phyloP scores from a whole-genome alignment of 2,113 vertebrate species.

The Regulus satrapa region DNA sequence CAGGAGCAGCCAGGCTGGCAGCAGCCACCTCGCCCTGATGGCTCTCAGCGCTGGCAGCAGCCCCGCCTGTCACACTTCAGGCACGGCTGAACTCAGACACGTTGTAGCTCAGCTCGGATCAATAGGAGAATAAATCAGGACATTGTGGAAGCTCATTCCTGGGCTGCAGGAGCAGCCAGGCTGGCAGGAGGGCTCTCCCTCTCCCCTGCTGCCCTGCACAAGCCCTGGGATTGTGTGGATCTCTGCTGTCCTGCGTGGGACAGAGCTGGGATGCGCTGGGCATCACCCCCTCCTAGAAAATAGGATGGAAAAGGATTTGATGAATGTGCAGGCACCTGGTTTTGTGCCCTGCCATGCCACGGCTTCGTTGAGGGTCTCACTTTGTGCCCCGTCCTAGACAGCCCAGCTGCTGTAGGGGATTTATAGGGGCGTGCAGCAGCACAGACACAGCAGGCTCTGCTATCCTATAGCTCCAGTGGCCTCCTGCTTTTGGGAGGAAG shows the following conservation, averaged over 20 bases:
- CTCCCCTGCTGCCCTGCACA: fast-evolving
- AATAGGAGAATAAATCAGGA: neutral
- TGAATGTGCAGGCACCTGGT: neutral
- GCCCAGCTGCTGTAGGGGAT: fast-evolving
- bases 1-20: neutral
- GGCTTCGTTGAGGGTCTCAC: neutral
- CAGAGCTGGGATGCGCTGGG: neutral
- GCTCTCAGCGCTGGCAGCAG: neutral
- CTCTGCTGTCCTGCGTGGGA: fast-evolving
- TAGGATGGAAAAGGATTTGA: neutral
- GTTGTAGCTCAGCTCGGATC: neutral
- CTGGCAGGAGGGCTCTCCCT: neutral
- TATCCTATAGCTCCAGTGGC: fast-evolving
- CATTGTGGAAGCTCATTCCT: neutral
- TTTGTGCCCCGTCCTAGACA: neutral
- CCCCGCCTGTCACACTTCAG: neutral
- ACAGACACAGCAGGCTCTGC: neutral
- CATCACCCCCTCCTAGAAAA: neutral
- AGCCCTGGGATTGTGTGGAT: fast-evolving
- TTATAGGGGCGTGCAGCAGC: neutral
- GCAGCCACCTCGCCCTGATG: neutral
- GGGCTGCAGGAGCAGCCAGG: neutral
- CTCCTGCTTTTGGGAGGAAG: neutral
- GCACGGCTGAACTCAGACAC: neutral
- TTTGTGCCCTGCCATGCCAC: neutral